Base-by-base conservation (phyloP, 1,140 invertebrate species). In the Steinernema khuongi region DNA sequence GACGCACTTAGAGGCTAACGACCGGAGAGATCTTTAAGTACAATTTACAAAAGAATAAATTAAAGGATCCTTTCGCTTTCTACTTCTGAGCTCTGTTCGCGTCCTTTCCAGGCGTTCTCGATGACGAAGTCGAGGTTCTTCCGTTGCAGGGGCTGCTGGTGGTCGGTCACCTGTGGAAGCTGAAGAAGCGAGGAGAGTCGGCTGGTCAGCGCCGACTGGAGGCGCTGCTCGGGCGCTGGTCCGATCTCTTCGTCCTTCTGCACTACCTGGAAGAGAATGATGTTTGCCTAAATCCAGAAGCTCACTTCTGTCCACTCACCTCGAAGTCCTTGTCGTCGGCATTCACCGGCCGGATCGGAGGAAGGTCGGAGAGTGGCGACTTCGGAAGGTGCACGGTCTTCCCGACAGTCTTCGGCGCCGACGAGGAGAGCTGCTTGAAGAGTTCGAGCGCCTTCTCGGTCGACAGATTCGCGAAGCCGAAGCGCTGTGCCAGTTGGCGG, bases 341-440 rank as follows among this genome's bases (percentile, higher is more conserved):
- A 22, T 60, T 60, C 22, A 60, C 50, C 11, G 50, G 50, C 14
- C 50, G 50, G 26, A 60, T 60, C 11, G 50, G 50, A 26, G 50
- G 50, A 11, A 60, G 22, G 19, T 60, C 50, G 50, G 50, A 60
- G 11, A 60, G 22, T 7, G 50, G 50, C 50, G 50, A 60, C 22
- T 60, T 60, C 14, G 50, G 50, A 22, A 60, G 50, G 22, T 60
- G 50, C 22, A 60, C 50, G 22, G 50, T 60, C 26, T 60, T 60
- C 7, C 50, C 50, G 50, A 60, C 50, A 7, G 50, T 14, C 26
- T 60, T 60, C 2, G 50, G 50, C 11, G 11, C 50, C 50, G 50
- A 60, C 4, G 50, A 60, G 50, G 50, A n/a, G 50, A 60, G 11
- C 22, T 60, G 50, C 50, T 60, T 60, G 50, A 60, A 60, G 50